These are phyloP conservation scores for Lasioglossum villosulum DNA, from an alignment of 2,888 invertebrate genomes.

Conservation along the genomic window DNA sequence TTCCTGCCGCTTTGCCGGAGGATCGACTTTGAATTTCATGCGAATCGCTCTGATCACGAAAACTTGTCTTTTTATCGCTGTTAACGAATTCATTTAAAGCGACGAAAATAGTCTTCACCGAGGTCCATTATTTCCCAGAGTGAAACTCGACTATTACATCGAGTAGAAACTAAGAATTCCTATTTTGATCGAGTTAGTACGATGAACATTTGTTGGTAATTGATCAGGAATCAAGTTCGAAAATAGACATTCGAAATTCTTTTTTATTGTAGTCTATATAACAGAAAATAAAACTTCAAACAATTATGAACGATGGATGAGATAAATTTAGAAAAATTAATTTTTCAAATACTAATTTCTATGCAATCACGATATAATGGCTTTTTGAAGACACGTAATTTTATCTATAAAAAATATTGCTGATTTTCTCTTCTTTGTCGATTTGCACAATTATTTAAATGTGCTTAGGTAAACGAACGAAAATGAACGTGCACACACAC, in stretches of 20 bases:
- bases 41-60: slow-evolving; percentile 51
- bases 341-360: background rate
- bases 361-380: background rate
- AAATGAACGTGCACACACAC: background rate
- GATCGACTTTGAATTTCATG: slow-evolving; percentile 67
- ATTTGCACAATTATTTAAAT: background rate
- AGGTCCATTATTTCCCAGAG: background rate
- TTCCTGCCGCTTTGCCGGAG: slow-evolving; percentile 44
- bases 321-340: background rate
- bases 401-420: too few species aligned
- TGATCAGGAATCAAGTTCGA: too few species aligned
- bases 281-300: too few species aligned
- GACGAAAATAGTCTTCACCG: background rate
- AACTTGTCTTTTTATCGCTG: background rate
- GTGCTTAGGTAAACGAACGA: background rate
- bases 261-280: too few species aligned
- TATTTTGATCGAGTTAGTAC: background rate
- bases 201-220: background rate
- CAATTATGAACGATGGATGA: too few species aligned
- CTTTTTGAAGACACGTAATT: too few species aligned
- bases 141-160: background rate
- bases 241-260: too few species aligned
- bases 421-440: background rate
- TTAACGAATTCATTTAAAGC: background rate
- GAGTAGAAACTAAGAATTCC: background rate